These are phyloP conservation scores for Polyploca ridens DNA, from an alignment of 2,888 invertebrate genomes.

Conservation along the genomic window DNA sequence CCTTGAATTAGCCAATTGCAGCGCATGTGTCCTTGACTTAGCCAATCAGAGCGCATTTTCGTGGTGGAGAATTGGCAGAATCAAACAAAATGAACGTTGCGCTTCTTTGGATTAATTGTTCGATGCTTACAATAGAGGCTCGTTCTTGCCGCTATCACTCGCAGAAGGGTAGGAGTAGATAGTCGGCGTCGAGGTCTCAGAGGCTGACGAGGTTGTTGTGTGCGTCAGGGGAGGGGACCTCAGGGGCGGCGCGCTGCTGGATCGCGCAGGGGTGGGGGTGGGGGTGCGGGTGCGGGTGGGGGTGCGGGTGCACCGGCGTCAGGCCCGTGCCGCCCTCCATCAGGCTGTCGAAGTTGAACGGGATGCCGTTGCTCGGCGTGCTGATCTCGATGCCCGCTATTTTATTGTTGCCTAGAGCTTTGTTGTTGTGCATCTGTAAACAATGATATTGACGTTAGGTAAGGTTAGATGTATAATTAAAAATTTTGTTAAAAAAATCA, in stretches of 20 bases:
- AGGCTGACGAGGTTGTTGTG: constrained; percentile 93
- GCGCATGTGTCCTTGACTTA: too few relatives aligned
- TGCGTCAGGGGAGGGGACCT: constrained; percentile 90
- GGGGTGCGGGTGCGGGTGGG: constrained; percentile 78
- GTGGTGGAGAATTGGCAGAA: too few relatives aligned
- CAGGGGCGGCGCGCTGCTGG: constrained; percentile 89
- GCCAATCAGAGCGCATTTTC: too few relatives aligned
- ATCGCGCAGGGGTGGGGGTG: constrained; percentile 83
- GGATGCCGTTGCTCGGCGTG: constrained; percentile 94
- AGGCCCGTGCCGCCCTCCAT: constrained; percentile 97
- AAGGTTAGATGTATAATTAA: too few relatives aligned
- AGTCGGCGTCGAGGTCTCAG: constrained; percentile 78
- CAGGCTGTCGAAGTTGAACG: constrained; percentile 95
- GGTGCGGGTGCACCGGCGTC: constrained; percentile 89
- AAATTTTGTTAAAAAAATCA: too few relatives aligned
- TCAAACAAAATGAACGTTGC: too few relatives aligned
- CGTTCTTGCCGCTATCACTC: constrained; percentile 11
- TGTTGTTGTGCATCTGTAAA: constrained; percentile 78
- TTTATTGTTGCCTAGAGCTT: constrained; percentile 81
- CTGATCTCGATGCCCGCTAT: constrained; percentile 93
- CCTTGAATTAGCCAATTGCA: too few relatives aligned
- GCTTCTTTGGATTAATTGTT: too few relatives aligned
- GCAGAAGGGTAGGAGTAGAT: constrained; percentile 31
- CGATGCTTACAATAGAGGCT: neutral
- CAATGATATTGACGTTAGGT: constrained; percentile 13